Percentiles rank a stretch among this genome's conserved stretches.
Conservation (phyloP, 2,797 vertebrate species). For the Simalia tracyae region DNA sequence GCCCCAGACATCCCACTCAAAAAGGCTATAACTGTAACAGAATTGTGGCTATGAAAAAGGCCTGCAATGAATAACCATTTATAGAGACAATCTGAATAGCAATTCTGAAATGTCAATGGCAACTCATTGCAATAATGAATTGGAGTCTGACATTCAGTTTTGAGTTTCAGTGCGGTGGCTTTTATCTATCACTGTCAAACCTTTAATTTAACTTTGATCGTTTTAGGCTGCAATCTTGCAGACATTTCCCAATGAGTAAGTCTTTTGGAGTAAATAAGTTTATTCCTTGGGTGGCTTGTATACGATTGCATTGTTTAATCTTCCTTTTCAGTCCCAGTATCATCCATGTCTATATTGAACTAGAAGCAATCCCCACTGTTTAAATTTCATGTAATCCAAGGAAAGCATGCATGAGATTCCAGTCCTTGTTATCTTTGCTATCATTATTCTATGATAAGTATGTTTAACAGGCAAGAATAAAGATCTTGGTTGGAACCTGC, state of each 20-base stretch:
- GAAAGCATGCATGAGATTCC: not conserved
- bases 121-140: not conserved
- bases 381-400: not conserved
- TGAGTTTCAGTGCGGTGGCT: not conserved
- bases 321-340: not conserved
- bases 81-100: not conserved
- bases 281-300: not conserved
- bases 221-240: not conserved
- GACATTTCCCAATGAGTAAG: not conserved
- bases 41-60: not conserved
- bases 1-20: not conserved
- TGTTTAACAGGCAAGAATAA: not conserved
- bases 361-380: not conserved
- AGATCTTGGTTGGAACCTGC: not conserved
- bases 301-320: not conserved
- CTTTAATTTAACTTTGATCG: not conserved
- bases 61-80: not conserved
- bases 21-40: not conserved
- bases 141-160: not conserved
- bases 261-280: not conserved
- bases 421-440: not conserved
- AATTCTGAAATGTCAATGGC: conserved; percentile 3
- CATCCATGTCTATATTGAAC: not conserved
- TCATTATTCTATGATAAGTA: not conserved
- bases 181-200: not conserved